Conservation (phyloP, 2,888 invertebrate species). For the Patella depressa region DNA sequence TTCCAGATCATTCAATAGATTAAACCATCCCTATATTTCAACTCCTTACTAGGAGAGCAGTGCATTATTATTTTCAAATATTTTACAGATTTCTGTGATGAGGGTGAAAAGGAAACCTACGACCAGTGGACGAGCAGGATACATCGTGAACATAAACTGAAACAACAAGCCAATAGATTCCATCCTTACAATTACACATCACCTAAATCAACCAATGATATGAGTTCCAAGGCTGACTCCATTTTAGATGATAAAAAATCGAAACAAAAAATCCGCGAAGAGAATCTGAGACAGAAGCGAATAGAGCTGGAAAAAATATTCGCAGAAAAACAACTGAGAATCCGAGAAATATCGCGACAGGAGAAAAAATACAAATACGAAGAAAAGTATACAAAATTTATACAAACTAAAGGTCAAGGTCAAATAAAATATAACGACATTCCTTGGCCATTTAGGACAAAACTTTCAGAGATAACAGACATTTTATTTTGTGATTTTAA, state of each 20-base stretch:
- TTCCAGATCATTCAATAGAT: no score
- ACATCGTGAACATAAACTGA: slow-evolving; percentile 41
- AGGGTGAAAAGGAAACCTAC: slow-evolving; percentile 44
- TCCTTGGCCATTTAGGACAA: slow-evolving; percentile 59
- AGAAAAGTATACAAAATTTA: slow-evolving; percentile 39
- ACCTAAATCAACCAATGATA: slow-evolving; percentile 23
- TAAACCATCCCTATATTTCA: no score
- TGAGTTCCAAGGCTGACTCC: slow-evolving; percentile 30
- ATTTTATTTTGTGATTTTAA: slow-evolving; percentile 54
- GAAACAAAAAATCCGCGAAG: slow-evolving; percentile 18
- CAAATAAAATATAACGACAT: slow-evolving; percentile 51
- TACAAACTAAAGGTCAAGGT: slow-evolving; percentile 30
- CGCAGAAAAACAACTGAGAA: slow-evolving; percentile 38
- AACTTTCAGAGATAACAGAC: slow-evolving; percentile 39
- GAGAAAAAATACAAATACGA: slow-evolving; percentile 50
- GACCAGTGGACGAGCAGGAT: slow-evolving; percentile 59
- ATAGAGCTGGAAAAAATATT: slow-evolving; percentile 49
- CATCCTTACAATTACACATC: slow-evolving; percentile 21
- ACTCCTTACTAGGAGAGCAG: no score
- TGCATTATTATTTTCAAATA: not conserved
- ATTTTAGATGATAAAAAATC: slow-evolving; percentile 14
- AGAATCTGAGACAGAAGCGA: slow-evolving; percentile 38
- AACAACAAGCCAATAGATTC: slow-evolving; percentile 22
- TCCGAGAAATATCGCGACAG: slow-evolving; percentile 31
- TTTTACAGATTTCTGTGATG: slow-evolving; percentile 41